phyloP scores from a whole-genome alignment of 2,888 invertebrate species.

The Zelleria hepariella region DNA sequence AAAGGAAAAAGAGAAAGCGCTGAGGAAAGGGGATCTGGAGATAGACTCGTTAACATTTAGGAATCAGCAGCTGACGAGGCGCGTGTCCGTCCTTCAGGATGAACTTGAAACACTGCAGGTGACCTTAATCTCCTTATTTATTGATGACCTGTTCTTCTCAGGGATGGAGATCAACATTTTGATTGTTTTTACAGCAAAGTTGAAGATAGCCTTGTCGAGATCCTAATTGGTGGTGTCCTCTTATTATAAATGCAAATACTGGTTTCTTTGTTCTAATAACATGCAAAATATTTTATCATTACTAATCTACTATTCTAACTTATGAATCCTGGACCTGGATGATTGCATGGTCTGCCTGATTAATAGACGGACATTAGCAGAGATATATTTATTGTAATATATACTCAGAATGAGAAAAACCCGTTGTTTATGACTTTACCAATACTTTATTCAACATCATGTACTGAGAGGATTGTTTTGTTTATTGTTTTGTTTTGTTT shows the following conservation, averaged over 20 bases:
- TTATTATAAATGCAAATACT: not conserved
- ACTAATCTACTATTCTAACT: not conserved
- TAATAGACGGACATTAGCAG: no score
- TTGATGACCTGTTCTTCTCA: no score
- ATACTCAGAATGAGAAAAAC: no score
- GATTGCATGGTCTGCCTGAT: not conserved
- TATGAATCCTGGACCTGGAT: not conserved
- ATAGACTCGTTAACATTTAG: constrained; percentile 93
- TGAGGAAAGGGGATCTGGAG: constrained; percentile 90
- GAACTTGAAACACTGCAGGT: constrained; percentile 80
- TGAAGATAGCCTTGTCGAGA: not conserved
- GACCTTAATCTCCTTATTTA: constrained; percentile 12
- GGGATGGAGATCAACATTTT: not conserved
- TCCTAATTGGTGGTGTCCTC: not conserved
- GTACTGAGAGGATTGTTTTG: no score
- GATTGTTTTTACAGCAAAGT: not conserved
- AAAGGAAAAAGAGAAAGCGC: constrained; percentile 86
- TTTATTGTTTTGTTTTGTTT: no score
- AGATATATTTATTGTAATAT: no score
- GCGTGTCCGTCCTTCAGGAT: constrained; percentile 93
- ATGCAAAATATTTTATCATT: not conserved
- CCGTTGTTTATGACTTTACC: no score
- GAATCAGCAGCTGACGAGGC: constrained; percentile 92
- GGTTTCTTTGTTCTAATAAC: constrained; percentile 5
- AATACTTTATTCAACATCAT: no score